phyloP scores from a whole-genome alignment of 2,888 invertebrate genomes.

The Aphrophora alni region DNA sequence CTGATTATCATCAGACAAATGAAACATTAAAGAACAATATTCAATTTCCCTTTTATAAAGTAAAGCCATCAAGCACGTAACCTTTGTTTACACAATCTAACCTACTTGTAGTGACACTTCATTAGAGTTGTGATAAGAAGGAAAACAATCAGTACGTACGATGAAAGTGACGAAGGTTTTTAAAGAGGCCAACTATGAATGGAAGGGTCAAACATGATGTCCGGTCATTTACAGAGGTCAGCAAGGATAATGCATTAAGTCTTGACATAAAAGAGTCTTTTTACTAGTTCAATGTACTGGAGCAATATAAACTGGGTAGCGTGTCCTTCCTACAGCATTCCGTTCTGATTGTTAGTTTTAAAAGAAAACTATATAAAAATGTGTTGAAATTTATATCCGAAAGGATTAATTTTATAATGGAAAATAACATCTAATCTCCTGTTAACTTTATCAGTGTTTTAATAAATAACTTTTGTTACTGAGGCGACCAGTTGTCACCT shows the following conservation, averaged over 20 bases:
- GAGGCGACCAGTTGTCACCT: too few relatives aligned
- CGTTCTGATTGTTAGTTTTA: too few relatives aligned
- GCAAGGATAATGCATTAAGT: not conserved
- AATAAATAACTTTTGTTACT: too few relatives aligned
- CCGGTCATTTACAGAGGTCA: not conserved
- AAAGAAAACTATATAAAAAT: too few relatives aligned
- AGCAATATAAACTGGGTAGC: too few relatives aligned
- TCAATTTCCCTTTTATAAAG: not conserved
- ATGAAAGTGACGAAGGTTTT: not conserved
- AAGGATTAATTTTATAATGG: too few relatives aligned
- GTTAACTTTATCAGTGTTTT: too few relatives aligned
- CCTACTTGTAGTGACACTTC: not conserved
- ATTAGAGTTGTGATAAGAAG: not conserved
- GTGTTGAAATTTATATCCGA: too few relatives aligned
- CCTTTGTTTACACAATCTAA: not conserved
- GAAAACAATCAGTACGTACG: not conserved
- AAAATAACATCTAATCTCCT: too few relatives aligned
- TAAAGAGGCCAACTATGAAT: slow-evolving; percentile 2
- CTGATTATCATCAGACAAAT: not conserved
- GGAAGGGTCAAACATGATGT: not conserved
- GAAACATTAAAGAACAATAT: not conserved
- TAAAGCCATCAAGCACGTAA: not conserved
- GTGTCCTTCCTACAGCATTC: too few relatives aligned
- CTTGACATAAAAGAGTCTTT: not conserved
- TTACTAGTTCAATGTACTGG: too few relatives aligned